Conservation (phyloP, 2,113 vertebrate genomes). For the Callithrix jacchus region DNA sequence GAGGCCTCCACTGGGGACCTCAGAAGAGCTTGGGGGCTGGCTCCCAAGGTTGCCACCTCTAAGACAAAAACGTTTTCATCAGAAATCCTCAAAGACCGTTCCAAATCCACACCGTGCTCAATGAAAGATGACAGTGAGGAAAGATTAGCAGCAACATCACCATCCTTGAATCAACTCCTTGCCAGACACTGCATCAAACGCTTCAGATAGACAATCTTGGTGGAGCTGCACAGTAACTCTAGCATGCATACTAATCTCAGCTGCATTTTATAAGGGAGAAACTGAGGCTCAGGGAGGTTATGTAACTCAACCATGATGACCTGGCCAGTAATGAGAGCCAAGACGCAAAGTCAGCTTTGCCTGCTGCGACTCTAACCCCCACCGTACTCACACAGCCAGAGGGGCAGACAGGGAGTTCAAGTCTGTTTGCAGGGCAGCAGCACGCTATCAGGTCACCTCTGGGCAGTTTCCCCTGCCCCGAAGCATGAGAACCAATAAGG, state of each 20-base stretch:
- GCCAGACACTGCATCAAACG: rapidly evolving
- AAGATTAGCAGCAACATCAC: background rate
- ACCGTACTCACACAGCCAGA: background rate
- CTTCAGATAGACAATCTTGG: background rate
- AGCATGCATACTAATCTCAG: rapidly evolving
- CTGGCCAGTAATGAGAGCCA: background rate
- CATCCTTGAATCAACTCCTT: background rate
- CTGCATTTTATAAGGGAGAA: background rate
- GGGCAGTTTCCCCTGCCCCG: background rate
- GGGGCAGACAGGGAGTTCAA: background rate
- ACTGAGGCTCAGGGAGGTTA: background rate
- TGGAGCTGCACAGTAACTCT: background rate
- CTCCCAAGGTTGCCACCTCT: background rate
- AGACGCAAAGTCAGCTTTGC: background rate
- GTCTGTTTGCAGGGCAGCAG: background rate
- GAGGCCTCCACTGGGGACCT: background rate
- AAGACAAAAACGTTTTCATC: background rate
- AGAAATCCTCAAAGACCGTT: background rate
- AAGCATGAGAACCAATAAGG: background rate
- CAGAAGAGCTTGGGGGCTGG: background rate
- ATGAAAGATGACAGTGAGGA: background rate
- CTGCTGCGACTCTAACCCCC: background rate
- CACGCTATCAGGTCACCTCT: background rate
- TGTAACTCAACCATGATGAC: background rate
- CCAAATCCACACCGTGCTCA: background rate